Evolutionary conservation across 2,888 invertebrate genomes (phyloP), one percentile per base, ranked within the genome.

Genomic region (Caenorhabditis wallacei): DNA sequence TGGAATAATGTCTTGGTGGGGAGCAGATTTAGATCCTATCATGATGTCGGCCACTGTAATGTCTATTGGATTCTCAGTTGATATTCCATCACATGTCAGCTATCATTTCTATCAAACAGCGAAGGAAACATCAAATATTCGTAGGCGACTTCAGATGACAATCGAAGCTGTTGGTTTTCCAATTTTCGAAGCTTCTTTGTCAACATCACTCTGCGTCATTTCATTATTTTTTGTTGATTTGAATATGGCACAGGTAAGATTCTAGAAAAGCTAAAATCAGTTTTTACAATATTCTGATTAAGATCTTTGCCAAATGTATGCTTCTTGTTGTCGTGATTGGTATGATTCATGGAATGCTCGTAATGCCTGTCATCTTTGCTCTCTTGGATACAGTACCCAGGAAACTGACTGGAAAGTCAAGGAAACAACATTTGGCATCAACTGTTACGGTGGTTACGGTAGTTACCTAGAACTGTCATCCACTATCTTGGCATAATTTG

Each of bases 1-100:
- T 69, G 91, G 91, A 20, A 84, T 89, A 24, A 88, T 91, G 84
- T 88, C 91, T 0, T 87, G 90, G 87, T 87, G 88, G 88, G 90
- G 90, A 18, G 88, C 89, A 1, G 89, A 90, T 51, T 71, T 91
- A 26, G 91, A 91, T 79, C 91, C 91, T 37, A 90, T 91, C 51
- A 85, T 90, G 75, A 90, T 91, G 90, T 87, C 88, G 13, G 88
- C 91, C 0, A 87, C 87, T 8, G 89, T 91, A 2, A 91, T 91
- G 91, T 87, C 87, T 7, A 91, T 91, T 48, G 91, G 91, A n/a
- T 91, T 91, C 80, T 86, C 88, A 8, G 91, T 91, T 11, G 91
- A 91, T 79, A 91, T 91, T 22, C 91, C 91, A 4, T 90, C 90
- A 3, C 91, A 91, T 57, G 90, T 91, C 71, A 87, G 89, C 26